Evolutionary conservation across 1,140 invertebrate genomes (phyloP).

Genomic region (Steinernema feltiae): DNA sequence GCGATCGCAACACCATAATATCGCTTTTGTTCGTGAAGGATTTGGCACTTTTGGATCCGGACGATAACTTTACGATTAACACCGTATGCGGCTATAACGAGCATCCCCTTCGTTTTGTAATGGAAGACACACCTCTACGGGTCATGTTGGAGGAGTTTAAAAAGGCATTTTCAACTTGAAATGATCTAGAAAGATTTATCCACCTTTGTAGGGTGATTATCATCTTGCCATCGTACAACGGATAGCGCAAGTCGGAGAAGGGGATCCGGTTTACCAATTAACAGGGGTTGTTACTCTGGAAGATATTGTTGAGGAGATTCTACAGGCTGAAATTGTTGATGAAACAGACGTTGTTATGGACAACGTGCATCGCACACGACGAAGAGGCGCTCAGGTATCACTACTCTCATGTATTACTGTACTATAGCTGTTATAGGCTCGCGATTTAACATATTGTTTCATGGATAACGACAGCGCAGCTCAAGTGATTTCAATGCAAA

Average conservation of each 20-base stretch:
- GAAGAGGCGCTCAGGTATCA: constrained; percentile 34
- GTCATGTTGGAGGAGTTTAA: constrained; percentile 95
- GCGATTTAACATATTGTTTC: constrained; percentile 44
- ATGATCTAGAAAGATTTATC: background rate
- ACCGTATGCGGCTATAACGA: constrained; percentile 93
- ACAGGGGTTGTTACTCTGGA: constrained; percentile 65
- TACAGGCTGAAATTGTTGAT: constrained; percentile 64
- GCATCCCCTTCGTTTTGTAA: constrained; percentile 87
- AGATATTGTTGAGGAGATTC: constrained; percentile 64
- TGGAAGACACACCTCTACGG: constrained; percentile 86
- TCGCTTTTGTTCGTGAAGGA: constrained; percentile 93
- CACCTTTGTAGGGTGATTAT: constrained; percentile 46
- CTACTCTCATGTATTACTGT: background rate
- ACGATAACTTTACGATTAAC: constrained; percentile 67
- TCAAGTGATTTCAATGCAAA: constrained; percentile 52
- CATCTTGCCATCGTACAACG: constrained; percentile 54
- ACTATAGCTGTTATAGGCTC: constrained; percentile 32
- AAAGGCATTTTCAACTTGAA: constrained; percentile 64
- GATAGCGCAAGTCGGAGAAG: constrained; percentile 50
- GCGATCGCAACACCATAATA: constrained; percentile 75
- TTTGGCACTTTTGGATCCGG: constrained; percentile 90
- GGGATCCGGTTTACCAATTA: constrained; percentile 63
- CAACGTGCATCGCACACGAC: constrained; percentile 48
- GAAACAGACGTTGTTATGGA: constrained; percentile 61
- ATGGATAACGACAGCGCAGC: constrained; percentile 43